These are phyloP conservation scores for Morpho deidamia DNA, from an alignment of 2,888 invertebrate species.

Conservation along the genomic window DNA sequence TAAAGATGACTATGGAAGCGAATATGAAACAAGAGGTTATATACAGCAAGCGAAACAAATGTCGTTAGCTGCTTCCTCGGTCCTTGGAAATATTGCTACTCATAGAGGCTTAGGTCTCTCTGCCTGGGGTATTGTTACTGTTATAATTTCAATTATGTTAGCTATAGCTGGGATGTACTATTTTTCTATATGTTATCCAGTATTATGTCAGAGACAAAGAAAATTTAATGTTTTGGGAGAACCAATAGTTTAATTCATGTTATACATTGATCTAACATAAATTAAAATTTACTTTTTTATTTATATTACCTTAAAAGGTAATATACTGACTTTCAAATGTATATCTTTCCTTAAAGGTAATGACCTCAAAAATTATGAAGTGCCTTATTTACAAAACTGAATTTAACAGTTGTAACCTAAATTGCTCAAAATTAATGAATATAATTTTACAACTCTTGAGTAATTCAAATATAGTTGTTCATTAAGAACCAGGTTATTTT, in stretches of 20 bases:
- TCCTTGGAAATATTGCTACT: conserved; percentile 3
- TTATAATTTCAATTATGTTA: conserved; percentile 71
- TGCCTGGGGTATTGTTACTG: conserved; percentile 81
- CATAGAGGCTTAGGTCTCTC: conserved; percentile 71
- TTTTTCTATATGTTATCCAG: conserved; percentile 82
- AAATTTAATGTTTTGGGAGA: conserved; percentile 78
- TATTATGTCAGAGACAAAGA: conserved; percentile 76
- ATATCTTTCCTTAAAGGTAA: conserved; percentile 1
- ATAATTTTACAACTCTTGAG: too few species aligned
- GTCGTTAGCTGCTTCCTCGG: background rate
- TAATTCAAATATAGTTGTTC: too few species aligned
- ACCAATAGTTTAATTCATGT: conserved; percentile 50
- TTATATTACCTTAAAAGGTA: too few species aligned
- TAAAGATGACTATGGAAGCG: conserved; percentile 14
- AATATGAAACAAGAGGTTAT: conserved; percentile 19
- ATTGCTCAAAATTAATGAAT: too few species aligned
- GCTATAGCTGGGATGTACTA: conserved; percentile 79
- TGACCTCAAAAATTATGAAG: too few species aligned
- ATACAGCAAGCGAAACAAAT: conserved; percentile 35
- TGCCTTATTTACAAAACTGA: too few species aligned
- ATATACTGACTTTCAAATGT: background rate
- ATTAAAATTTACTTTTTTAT: too few species aligned
- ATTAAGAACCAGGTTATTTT: too few species aligned
- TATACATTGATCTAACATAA: background rate
- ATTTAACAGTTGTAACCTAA: too few species aligned